Conservation (phyloP, 2,888 invertebrate genomes). For the Pandemis corylana region DNA sequence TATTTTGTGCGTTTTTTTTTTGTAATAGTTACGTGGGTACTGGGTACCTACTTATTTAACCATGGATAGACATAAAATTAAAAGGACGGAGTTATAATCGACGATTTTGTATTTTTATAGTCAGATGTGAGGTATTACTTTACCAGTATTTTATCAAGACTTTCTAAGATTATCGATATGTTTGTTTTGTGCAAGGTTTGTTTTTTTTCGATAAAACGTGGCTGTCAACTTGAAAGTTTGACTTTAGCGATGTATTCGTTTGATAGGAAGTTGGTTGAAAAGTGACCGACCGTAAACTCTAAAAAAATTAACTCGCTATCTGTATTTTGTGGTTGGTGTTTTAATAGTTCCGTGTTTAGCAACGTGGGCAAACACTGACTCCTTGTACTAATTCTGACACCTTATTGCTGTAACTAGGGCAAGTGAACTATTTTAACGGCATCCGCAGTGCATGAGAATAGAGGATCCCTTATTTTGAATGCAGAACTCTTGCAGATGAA, state of each 20-base stretch:
- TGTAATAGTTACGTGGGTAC: not conserved
- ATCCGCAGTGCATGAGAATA: not conserved
- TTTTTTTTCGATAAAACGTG: not conserved
- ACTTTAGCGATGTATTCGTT: not conserved
- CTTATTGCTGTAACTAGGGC: constrained; percentile 1
- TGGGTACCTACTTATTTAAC: no score
- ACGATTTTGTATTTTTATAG: not conserved
- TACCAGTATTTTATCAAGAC: no score
- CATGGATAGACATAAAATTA: no score
- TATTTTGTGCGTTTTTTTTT: not conserved
- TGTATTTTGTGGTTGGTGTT: not conserved
- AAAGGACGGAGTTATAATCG: not conserved
- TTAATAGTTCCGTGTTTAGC: not conserved
- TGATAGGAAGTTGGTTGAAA: no score
- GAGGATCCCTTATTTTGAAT: not conserved
- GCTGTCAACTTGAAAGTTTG: not conserved
- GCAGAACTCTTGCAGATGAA: not conserved
- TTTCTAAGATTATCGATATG: not conserved
- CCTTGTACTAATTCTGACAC: constrained; percentile 1
- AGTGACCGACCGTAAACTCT: no score
- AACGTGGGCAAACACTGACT: not conserved
- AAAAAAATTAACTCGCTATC: no score
- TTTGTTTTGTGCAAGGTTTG: not conserved
- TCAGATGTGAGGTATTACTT: no score
- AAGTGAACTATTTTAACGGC: not conserved